phyloP scores from a whole-genome alignment of 2,888 invertebrate species.

The Myopa tessellatipennis region DNA sequence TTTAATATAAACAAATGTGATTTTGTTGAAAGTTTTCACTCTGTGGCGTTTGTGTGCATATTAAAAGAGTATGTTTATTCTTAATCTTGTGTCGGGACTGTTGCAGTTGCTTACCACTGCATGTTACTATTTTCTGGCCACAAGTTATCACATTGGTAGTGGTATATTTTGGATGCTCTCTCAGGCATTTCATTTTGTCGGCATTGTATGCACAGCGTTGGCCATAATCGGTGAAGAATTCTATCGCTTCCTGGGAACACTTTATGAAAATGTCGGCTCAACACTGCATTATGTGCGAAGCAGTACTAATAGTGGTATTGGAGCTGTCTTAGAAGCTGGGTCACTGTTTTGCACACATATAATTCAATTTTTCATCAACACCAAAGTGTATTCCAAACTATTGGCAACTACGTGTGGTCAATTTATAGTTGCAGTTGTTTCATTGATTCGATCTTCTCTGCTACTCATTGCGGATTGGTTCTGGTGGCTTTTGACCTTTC shows the following conservation, averaged over 20 bases:
- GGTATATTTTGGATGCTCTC: constrained; percentile 45
- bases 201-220: constrained; percentile 42
- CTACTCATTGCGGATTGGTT: constrained; percentile 50
- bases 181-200: constrained; percentile 41
- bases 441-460: constrained; percentile 45
- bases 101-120: constrained; percentile 40
- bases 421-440: constrained; percentile 41
- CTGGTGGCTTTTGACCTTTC: constrained; percentile 49
- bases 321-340: constrained; percentile 44
- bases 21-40: background rate
- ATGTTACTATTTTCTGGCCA: constrained; percentile 38
- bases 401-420: constrained; percentile 47
- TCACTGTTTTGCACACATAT: constrained; percentile 45
- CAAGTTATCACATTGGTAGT: constrained; percentile 50
- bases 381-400: constrained; percentile 48
- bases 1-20: background rate
- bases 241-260: constrained; percentile 47
- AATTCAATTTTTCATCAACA: constrained; percentile 46
- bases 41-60: background rate
- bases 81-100: constrained; percentile 32
- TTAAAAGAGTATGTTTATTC: background rate
- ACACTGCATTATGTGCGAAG: constrained; percentile 44
- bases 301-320: constrained; percentile 47
- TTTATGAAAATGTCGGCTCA: constrained; percentile 44
- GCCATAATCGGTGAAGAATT: constrained; percentile 50